Evolutionary conservation across 2,113 vertebrate species (phyloP), one percentile per base, ranked within the genome.

Genomic region (Perca schrenkii): DNA sequence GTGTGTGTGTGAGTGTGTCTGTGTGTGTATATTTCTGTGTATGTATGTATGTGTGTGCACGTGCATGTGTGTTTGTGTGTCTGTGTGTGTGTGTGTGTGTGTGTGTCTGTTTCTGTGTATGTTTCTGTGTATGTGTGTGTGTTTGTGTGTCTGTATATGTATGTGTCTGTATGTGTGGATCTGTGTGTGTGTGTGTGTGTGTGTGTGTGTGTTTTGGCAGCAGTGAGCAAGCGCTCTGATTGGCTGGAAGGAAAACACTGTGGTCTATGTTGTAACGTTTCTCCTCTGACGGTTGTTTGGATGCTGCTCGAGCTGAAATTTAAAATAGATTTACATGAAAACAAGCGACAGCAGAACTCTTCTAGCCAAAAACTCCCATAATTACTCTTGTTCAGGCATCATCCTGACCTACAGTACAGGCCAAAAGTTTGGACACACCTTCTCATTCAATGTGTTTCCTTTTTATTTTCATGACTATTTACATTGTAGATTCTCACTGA

Each of bases 211-310:
- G 40, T 19, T 36, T 40, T 68, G 74, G 54, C 72, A 79, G 74
- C 47, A 22, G 31, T 10, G 43, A 70, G 58, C 3, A 10, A 54
- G 47, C 19, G 3, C 58, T 75, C 52, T 43, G 72, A 76, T 80
- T 80, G 77, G 66, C 66, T 43, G 53, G 36, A 21, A 67, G 73
- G 31, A 36, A 50, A 83, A 79, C 76, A 69, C 25, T 75, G 76
- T 31, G 81, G 68, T 69, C 31, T 15, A 56, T 50, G 65, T 54
- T 6, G 49, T 34, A 58, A 66, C 65, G 58, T 60, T 73, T 79
- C 40, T 52, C 12, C 64, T 80, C 40, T 74, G 71, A 76, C 36
- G 22, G 62, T 49, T 22, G 65, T 64, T 75, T 54, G 72, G 72
- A 69, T 4, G 25, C 15, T 46, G 19, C 53, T 70, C 21, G 0